Conservation (phyloP, 2,888 invertebrate genomes). For the Oxycera nigricornis region DNA sequence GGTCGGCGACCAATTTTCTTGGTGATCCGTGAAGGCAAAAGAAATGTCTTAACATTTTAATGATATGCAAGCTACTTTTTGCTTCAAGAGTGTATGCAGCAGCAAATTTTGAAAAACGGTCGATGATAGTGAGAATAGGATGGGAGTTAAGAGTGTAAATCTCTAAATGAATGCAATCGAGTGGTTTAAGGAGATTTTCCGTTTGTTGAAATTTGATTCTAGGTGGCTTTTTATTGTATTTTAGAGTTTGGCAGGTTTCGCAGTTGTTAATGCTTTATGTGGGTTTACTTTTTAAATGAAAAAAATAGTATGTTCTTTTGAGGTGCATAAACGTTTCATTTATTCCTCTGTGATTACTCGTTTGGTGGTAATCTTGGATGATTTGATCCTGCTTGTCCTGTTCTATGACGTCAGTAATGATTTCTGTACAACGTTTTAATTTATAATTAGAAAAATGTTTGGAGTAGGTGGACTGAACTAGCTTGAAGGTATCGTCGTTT, state of each 20-base stretch:
- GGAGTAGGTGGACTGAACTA: slow-evolving; percentile 26
- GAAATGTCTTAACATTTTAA: neutral
- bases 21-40: neutral
- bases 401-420: slow-evolving; percentile 43
- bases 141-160: neutral
- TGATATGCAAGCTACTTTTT: neutral
- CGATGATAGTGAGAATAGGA: neutral
- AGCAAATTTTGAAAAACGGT: neutral
- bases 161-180: neutral
- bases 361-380: slow-evolving; percentile 46
- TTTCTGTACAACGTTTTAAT: slow-evolving; percentile 44
- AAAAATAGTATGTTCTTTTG: too few species aligned
- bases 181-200: neutral
- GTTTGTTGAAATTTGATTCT: neutral
- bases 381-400: slow-evolving; percentile 47
- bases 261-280: too few species aligned
- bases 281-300: too few species aligned
- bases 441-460: slow-evolving; percentile 40
- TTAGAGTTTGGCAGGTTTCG: slow-evolving; percentile 39
- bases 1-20: neutral
- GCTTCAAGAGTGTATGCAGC: neutral
- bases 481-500: slow-evolving; percentile 24
- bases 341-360: slow-evolving; percentile 47
- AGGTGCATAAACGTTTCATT: too few species aligned
- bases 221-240: slow-evolving; percentile 31